A percentile compares a stretch with the other conserved stretches of the same genome.
phyloP scores from a whole-genome alignment of 64 coral and sea anemone genomes.

The Anthopleura sola region DNA sequence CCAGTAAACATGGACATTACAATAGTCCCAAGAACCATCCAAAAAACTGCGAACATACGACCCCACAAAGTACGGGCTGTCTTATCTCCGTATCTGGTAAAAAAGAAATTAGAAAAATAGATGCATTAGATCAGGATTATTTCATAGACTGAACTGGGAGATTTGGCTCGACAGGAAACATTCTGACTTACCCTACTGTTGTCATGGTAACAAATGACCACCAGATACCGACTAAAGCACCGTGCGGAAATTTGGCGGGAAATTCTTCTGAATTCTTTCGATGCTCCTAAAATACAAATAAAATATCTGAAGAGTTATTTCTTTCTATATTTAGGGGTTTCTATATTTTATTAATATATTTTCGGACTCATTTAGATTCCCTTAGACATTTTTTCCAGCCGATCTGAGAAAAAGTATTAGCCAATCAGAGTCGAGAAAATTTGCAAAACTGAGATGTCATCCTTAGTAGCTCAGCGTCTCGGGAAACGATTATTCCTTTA shows the following conservation, averaged over 20 bases:
- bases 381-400: too few relatives aligned
- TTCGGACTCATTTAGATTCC: too few relatives aligned
- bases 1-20: conserved; percentile 35
- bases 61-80: conserved; percentile 8
- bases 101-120: too few relatives aligned
- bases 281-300: not conserved
- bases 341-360: not conserved
- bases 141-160: too few relatives aligned
- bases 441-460: too few relatives aligned
- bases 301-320: not conserved
- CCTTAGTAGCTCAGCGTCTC: too few relatives aligned
- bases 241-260: conserved; percentile 1
- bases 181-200: conserved; percentile 27
- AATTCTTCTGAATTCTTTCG: conserved; percentile 9
- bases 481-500: too few relatives aligned
- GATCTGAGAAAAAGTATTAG: too few relatives aligned
- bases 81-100: conserved; percentile 38
- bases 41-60: conserved; percentile 25
- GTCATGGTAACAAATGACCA: conserved; percentile 29
- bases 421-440: too few relatives aligned
- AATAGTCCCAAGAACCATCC: conserved; percentile 45
- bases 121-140: too few relatives aligned
- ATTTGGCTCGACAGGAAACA: too few relatives aligned
- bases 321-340: too few relatives aligned
- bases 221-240: conserved; percentile 12